Evolutionary conservation across 1,140 invertebrate species (phyloP), one percentile per base, ranked within the genome.

Genomic region (Achroia grisella): DNA sequence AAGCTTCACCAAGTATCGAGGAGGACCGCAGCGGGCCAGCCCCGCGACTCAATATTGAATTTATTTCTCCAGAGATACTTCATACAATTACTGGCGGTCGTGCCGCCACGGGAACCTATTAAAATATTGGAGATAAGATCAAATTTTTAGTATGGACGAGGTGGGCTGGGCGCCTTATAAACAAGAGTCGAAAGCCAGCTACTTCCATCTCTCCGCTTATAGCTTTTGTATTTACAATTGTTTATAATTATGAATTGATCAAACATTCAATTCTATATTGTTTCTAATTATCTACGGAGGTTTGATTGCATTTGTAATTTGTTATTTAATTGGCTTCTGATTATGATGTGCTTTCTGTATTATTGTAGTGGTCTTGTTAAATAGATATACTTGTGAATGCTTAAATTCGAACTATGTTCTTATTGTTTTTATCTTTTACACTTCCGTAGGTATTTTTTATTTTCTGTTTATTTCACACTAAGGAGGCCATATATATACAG

Each of bases 111-210:
- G 71, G 71, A 83, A 79, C 71, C 72, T 77, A 83, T 83, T 80
- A 79, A 80, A 83, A 75, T 77, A 73, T 75, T 56, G 59, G 44
- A 75, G 79, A 83, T 83, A 83, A 79, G 64, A 83, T 83, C 79
- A 57, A 55, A 70, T 64, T 75, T 73, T 75, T 71, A 74, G 68
- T 75, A 57, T 58, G 57, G 71, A 70, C 56, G 69, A 71, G 67
- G 71, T 76, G 68, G 75, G 75, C 67, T 48, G 73, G 62, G 57
- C 67, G 48, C 51, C 42, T 60, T 64, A 66, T 73, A 71, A 74
- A 77, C 73, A 63, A 71, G 69, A 56, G 61, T 65, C 60, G 57
- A 58, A 56, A 58, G 60, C 57, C 55, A 44, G 68, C 61, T 66
- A 63, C 71, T 59, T 67, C 59, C 62, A 58, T 32, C 56, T 49